Evolutionary conservation across 2,113 vertebrate species (phyloP).

Genomic region (Cyrtonyx montezumae): DNA sequence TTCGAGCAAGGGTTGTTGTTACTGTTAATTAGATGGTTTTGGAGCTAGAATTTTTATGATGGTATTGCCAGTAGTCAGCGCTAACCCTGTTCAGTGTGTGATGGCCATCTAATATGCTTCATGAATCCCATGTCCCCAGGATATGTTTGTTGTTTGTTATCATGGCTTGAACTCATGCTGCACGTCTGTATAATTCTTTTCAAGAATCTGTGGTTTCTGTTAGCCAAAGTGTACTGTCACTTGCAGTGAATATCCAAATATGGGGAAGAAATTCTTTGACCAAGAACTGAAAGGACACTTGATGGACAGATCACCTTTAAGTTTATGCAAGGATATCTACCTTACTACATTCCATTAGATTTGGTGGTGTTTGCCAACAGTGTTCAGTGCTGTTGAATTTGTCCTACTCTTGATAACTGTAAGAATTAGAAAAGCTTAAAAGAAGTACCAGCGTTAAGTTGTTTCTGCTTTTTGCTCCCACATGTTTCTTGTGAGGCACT

Average conservation of each 20-base stretch:
- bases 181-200: fast-evolving
- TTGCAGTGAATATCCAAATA: neutral
- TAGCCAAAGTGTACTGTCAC: neutral
- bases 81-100: neutral
- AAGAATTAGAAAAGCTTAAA: neutral
- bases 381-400: neutral
- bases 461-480: neutral
- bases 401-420: neutral
- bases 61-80: neutral
- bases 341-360: neutral
- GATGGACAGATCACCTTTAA: neutral
- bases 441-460: neutral
- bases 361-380: neutral
- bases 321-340: neutral
- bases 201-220: neutral
- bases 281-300: neutral
- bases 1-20: neutral
- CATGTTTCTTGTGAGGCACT: fast-evolving
- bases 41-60: neutral
- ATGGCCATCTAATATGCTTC: neutral
- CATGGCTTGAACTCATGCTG: neutral
- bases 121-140: fast-evolving
- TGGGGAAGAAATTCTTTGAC: neutral
- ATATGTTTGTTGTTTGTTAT: neutral
- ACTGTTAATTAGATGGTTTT: neutral